Conservation (phyloP, 2,797 vertebrate species). For the Sylvia borin region DNA sequence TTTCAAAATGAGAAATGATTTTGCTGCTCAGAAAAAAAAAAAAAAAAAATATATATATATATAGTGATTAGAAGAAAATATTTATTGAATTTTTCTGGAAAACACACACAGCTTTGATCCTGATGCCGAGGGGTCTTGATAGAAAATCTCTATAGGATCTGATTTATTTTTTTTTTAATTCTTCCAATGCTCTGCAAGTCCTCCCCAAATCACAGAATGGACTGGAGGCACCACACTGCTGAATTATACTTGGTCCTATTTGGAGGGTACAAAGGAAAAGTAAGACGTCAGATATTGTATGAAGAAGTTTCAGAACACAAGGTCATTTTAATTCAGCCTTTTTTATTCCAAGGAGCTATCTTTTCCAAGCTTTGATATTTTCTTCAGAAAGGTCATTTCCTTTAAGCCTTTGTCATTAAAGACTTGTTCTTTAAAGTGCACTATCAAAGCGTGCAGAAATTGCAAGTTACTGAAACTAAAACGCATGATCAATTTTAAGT, state of each 20-base stretch:
- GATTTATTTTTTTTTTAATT: constrained; percentile 8
- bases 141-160: not conserved
- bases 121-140: not conserved
- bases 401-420: constrained; percentile 81
- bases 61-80: not conserved
- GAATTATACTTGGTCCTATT: constrained; percentile 11
- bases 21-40: constrained; percentile 14
- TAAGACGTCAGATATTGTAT: constrained; percentile 65
- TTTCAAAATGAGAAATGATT: not conserved
- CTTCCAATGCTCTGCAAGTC: constrained; percentile 5
- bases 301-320: constrained; percentile 76
- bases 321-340: constrained; percentile 77
- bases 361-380: constrained; percentile 78
- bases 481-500: constrained; percentile 76
- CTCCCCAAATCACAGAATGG: constrained; percentile 29
- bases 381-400: constrained; percentile 78
- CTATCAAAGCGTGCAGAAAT: constrained; percentile 81
- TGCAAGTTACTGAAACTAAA: constrained; percentile 81
- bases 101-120: not conserved
- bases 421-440: constrained; percentile 77
- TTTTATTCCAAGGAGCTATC: constrained; percentile 65
- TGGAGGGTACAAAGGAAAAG: constrained; percentile 57
- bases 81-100: not conserved
- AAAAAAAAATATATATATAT: not conserved
- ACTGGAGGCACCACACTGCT: constrained; percentile 38